Percentiles rank a stretch among this genome's conserved stretches.
Evolutionary conservation across 2,113 vertebrate species (phyloP).

Genomic region (Pungitius pungitius): DNA sequence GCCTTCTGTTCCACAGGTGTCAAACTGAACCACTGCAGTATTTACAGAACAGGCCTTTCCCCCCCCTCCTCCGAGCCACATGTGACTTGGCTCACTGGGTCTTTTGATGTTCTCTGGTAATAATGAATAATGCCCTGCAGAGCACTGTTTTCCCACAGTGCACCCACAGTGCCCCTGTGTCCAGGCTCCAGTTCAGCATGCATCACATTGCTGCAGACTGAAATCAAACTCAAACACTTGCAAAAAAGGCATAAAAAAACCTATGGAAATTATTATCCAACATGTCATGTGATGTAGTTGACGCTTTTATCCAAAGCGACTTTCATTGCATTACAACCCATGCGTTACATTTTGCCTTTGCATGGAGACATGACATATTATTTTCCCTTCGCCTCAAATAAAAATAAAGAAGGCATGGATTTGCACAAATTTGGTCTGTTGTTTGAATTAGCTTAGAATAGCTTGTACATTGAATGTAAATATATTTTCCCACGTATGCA

Average conservation of each 20-base stretch:
- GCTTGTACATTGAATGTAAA: not conserved
- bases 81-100: not conserved
- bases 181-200: too few species aligned
- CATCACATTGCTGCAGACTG: not conserved
- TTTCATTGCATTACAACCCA: too few species aligned
- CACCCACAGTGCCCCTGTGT: too few species aligned
- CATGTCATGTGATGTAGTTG: too few species aligned
- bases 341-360: too few species aligned
- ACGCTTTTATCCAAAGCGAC: too few species aligned
- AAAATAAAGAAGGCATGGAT: conserved; percentile 17
- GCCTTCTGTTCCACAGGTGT: conserved; percentile 25
- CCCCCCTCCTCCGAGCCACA: not conserved
- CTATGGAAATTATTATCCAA: not conserved
- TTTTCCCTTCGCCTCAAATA: not conserved
- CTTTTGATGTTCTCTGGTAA: conserved; percentile 1
- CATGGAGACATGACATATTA: conserved; percentile 20
- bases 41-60: not conserved
- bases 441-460: conserved; percentile 5
- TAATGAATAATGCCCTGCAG: not conserved
- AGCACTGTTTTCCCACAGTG: not conserved
- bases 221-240: not conserved
- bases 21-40: conserved; percentile 19
- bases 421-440: conserved; percentile 9
- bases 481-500: not conserved
- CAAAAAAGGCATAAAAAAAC: not conserved